A percentile compares a stretch with the other conserved stretches of the same genome.
Evolutionary conservation across 2,888 invertebrate genomes (phyloP).

Genomic region (Sthenelais limicola): DNA sequence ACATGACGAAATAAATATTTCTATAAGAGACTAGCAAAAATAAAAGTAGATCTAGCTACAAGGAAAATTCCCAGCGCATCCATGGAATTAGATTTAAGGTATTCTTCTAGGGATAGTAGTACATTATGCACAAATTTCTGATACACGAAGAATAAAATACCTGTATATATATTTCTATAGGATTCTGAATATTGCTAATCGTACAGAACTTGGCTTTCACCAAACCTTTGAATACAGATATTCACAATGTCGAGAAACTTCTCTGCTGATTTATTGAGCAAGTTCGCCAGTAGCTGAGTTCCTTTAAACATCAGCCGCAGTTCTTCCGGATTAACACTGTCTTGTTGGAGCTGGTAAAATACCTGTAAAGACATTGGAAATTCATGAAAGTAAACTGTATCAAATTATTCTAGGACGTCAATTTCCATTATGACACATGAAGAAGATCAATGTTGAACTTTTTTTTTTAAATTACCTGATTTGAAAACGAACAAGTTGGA

Average conservation of each 20-base stretch:
- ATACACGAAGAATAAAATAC: too few relatives aligned
- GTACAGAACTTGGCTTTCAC: conserved; percentile 19
- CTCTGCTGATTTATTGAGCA: conserved; percentile 22
- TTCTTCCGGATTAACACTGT: conserved; percentile 2
- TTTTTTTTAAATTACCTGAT: conserved; percentile 1
- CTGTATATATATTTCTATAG: too few relatives aligned
- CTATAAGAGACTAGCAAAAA: too few relatives aligned
- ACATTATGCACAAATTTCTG: too few relatives aligned
- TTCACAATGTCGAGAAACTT: conserved; percentile 34
- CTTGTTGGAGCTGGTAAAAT: conserved; percentile 23
- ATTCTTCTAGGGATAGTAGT: too few relatives aligned
- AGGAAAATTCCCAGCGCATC: too few relatives aligned
- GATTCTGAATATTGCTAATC: not conserved
- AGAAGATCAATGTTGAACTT: not conserved
- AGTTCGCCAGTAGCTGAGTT: not conserved
- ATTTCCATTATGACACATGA: not conserved
- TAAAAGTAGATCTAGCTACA: too few relatives aligned
- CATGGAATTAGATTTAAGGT: too few relatives aligned
- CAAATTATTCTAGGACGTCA: not conserved
- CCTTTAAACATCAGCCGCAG: conserved; percentile 24
- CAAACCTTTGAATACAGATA: conserved; percentile 28
- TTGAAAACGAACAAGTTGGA: conserved; percentile 10
- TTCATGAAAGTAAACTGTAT: not conserved
- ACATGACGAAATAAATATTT: too few relatives aligned
- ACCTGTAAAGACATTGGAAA: conserved; percentile 1